Base-by-base conservation (phyloP, 2,888 invertebrate species). In the Arrhopalites spinosus region DNA sequence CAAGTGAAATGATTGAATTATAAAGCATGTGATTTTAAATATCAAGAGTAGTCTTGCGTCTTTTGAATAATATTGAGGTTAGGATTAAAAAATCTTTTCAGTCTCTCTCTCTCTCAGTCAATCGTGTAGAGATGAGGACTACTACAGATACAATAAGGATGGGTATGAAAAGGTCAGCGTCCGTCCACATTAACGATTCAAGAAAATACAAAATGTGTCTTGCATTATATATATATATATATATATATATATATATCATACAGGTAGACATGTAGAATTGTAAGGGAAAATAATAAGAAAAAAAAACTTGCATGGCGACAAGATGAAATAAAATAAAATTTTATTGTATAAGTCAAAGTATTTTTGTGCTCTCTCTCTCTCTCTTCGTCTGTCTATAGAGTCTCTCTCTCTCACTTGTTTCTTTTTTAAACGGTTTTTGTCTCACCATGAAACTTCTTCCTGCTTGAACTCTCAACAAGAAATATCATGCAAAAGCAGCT, bases 251-350 rank as follows among this genome's bases (percentile, higher is more conserved):
- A 20, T 69, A 50, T 50, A 23, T 25, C n/a, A 11, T 17, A 59
- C n/a, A 59, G 23, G 11, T 8, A 23, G 59, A 59, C 20, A 2
- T 36, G 43, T n/a, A 36, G 43, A 36, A 7, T 3, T 36, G 36
- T 36, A 11, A 36, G 36, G n/a, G 43, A 43, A 20, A 50, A 53
- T 5, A 50, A 25, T 7, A 8, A 50, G 15, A 23, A 45, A 61
- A 61, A 72, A 72, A 72, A 72, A 72, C 71, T 72, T 43, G 71
- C 61, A 72, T 72, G 71, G 71, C 71, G 71, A 72, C 71, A 72
- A 36, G 71, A 45, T 63, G 45, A 72, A 61, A 72, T 72, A 72
- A 72, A 72, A 59, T 72, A 72, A 72, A 72, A 59, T 72, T 72
- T 72, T 72, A 72, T 72, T 36, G 59, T 59, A 71, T 30, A 61